Evolutionary conservation across 2,797 vertebrate genomes (phyloP).

Genomic region (Peromyscus attwateri): DNA sequence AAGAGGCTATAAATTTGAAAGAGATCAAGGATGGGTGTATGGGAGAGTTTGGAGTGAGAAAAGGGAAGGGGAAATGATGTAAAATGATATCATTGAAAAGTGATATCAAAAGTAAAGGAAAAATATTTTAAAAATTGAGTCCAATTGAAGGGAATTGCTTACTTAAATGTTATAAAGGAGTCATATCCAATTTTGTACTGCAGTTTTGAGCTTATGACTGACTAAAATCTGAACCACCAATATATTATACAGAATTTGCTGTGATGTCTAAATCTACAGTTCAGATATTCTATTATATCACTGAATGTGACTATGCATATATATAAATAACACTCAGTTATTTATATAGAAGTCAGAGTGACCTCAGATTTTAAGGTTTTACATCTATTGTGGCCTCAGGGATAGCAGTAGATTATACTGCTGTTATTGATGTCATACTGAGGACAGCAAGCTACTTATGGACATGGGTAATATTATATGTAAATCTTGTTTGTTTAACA

Average conservation of each 20-base stretch:
- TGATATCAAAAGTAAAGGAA: neutral
- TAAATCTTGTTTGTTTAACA: neutral
- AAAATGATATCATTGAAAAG: too few relatives aligned
- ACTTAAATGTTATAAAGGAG: slow-evolving; percentile 2
- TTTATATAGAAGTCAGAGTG: slow-evolving; percentile 25
- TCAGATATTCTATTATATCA: neutral
- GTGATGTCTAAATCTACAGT: neutral
- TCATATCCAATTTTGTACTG: neutral
- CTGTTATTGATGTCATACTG: neutral
- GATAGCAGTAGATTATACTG: neutral
- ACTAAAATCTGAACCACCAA: neutral
- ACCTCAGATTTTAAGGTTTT: slow-evolving; percentile 24
- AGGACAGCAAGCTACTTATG: neutral
- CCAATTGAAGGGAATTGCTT: neutral
- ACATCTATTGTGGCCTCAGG: slow-evolving; percentile 12
- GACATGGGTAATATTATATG: neutral
- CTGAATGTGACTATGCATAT: neutral
- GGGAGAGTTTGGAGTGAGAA: neutral
- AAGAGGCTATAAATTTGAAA: neutral
- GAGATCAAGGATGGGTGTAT: neutral
- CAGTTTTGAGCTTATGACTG: slow-evolving; percentile 28
- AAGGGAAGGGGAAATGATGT: neutral
- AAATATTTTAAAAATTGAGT: neutral
- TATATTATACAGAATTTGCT: neutral
- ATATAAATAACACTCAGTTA: slow-evolving; percentile 8